phyloP scores from a whole-genome alignment of 1,140 invertebrate genomes.

The Scaptomyza pallida region DNA sequence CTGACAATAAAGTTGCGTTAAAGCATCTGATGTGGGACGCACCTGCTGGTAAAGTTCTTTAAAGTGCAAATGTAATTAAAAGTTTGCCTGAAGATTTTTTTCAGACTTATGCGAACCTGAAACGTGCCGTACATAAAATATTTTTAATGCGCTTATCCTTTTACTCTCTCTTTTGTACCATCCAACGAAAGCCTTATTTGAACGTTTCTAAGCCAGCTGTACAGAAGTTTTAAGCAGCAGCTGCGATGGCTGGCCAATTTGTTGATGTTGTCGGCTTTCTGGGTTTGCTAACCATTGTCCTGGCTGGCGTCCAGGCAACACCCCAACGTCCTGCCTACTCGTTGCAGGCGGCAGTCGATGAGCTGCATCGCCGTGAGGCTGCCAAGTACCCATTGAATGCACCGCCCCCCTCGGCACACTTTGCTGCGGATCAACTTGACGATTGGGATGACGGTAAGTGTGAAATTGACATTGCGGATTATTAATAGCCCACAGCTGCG shows the following conservation, averaged over 20 bases:
- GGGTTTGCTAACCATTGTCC: slow-evolving; percentile 19
- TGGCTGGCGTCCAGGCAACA: slow-evolving; percentile 47
- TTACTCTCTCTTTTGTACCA: slow-evolving; percentile 21
- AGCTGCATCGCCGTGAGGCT: slow-evolving; percentile 78
- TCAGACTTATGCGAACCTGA: slow-evolving; percentile 18
- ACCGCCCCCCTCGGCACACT: slow-evolving; percentile 56
- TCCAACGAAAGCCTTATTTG: slow-evolving; percentile 12
- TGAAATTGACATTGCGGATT: neutral
- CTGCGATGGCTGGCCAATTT: slow-evolving; percentile 47
- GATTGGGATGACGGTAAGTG: slow-evolving; percentile 82
- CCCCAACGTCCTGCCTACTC: slow-evolving; percentile 73
- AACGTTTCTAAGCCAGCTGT: slow-evolving; percentile 13
- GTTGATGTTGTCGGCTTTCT: slow-evolving; percentile 28
- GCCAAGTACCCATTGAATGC: slow-evolving; percentile 77
- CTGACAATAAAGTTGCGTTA: slow-evolving; percentile 33
- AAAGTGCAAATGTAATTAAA: slow-evolving; percentile 79
- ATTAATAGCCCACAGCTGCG: neutral
- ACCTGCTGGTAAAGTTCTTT: slow-evolving; percentile 39
- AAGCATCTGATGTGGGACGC: slow-evolving; percentile 17
- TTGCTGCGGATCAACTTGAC: slow-evolving; percentile 45
- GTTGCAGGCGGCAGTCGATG: slow-evolving; percentile 79
- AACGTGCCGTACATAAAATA: slow-evolving; percentile 67
- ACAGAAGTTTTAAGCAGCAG: slow-evolving; percentile 5
- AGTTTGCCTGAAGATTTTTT: slow-evolving; percentile 42
- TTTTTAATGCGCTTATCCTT: slow-evolving; percentile 46